phyloP scores from a whole-genome alignment of 2,888 invertebrate genomes.

The Drosophila leonis region DNA sequence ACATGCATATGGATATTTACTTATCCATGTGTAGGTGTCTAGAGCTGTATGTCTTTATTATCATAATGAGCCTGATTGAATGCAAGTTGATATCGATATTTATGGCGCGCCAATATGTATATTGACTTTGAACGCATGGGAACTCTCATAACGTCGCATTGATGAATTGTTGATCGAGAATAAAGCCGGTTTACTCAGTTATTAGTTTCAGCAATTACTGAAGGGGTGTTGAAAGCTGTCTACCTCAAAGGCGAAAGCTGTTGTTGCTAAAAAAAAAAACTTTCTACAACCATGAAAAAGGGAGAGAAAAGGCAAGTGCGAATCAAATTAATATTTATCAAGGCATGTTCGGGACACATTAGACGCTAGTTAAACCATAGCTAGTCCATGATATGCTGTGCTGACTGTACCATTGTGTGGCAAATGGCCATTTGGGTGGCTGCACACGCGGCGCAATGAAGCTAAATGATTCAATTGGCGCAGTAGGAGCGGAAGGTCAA shows the following conservation, averaged over 20 bases:
- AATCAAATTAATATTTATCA: too few relatives aligned
- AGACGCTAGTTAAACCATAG: not conserved
- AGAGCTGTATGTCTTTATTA: conserved; percentile 71
- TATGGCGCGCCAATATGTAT: conserved; percentile 42
- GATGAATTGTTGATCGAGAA: conserved; percentile 1
- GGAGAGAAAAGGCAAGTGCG: not conserved
- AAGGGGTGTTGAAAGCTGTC: conserved; percentile 3
- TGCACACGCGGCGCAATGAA: conserved; percentile 43
- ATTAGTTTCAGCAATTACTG: not conserved
- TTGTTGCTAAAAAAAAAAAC: not conserved
- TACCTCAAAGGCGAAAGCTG: not conserved
- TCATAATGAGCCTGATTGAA: conserved; percentile 76
- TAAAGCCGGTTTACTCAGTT: not conserved
- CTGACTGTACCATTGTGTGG: conserved; percentile 19
- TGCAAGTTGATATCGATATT: conserved; percentile 68
- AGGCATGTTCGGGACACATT: too few relatives aligned
- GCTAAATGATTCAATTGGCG: conserved; percentile 63
- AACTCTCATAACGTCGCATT: not conserved
- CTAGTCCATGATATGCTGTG: not conserved
- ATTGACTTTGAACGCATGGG: conserved; percentile 25
- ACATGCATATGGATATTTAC: not conserved
- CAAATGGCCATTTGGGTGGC: conserved; percentile 16
- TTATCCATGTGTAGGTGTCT: conserved; percentile 51
- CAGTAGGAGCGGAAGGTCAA: conserved; percentile 70
- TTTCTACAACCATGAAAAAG: not conserved